Conservation (phyloP, 1,140 invertebrate genomes). For the Cydia splendana region DNA sequence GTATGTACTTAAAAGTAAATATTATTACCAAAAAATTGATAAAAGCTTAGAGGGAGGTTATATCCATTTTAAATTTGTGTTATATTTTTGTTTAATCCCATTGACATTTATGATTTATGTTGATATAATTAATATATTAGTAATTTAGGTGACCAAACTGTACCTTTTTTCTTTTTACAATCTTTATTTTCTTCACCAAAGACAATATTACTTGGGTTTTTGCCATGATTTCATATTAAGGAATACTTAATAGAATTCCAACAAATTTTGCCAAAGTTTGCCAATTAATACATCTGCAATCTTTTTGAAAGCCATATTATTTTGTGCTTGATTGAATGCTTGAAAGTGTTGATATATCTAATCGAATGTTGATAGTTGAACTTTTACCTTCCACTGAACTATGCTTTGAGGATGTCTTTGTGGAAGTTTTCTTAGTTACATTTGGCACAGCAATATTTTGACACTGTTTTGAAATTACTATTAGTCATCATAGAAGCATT, state of each 20-base stretch:
- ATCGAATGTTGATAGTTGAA: not conserved
- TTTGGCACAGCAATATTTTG: constrained; percentile 21
- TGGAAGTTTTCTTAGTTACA: constrained; percentile 1
- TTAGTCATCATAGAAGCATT: constrained; percentile 31
- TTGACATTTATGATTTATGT: constrained; percentile 56
- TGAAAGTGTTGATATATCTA: not conserved
- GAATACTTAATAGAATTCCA: constrained; percentile 5
- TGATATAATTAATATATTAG: constrained; percentile 60
- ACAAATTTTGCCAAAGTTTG: not conserved
- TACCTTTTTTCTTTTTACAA: constrained; percentile 42
- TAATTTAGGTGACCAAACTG: constrained; percentile 40
- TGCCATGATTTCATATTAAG: constrained; percentile 1
- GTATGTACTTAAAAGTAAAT: constrained; percentile 68
- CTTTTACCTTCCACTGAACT: not conserved
- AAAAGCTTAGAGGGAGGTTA: constrained; percentile 68
- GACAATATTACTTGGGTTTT: constrained; percentile 35
- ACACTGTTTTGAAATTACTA: not conserved
- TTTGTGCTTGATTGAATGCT: not conserved
- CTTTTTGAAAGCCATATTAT: not conserved
- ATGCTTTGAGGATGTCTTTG: not conserved
- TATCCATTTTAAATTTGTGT: constrained; percentile 58
- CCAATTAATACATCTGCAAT: not conserved
- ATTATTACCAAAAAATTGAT: constrained; percentile 66
- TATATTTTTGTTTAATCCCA: constrained; percentile 55
- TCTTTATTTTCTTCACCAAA: constrained; percentile 48